These are phyloP conservation scores for Enteromius paludinosus DNA, from an alignment of 2,797 vertebrate genomes.

Conservation along the genomic window DNA sequence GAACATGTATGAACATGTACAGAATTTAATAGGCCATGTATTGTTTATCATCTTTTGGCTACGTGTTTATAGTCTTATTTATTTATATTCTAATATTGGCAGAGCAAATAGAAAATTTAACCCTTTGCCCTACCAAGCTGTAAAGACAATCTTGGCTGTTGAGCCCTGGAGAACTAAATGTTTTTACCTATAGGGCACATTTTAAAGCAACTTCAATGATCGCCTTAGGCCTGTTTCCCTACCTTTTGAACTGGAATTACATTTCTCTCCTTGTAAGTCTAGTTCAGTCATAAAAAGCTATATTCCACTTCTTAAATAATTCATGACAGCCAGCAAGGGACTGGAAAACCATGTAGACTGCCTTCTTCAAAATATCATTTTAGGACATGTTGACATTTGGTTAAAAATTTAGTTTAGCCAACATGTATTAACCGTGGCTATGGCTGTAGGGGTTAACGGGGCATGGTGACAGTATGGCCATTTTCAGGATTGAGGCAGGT, in stretches of 20 bases:
- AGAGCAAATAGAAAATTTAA: not conserved
- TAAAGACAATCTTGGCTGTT: not conserved
- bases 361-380: not conserved
- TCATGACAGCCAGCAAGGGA: slow-evolving; percentile 2
- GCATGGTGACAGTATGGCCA: not conserved
- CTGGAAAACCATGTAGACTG: not conserved
- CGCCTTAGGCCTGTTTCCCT: not conserved
- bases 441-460: slow-evolving; percentile 26
- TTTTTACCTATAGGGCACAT: slow-evolving; percentile 16
- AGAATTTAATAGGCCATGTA: not conserved
- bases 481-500: slow-evolving; percentile 29
- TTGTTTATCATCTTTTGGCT: not conserved
- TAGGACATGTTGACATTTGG: slow-evolving; percentile 26
- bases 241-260: slow-evolving; percentile 13
- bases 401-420: slow-evolving; percentile 8
- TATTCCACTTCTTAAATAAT: slow-evolving; percentile 26
- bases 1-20: not conserved
- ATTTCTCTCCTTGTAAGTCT: slow-evolving; percentile 10
- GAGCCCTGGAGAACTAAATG: not conserved
- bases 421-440: not conserved
- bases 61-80: too few relatives aligned
- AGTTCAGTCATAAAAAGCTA: not conserved
- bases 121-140: too few relatives aligned
- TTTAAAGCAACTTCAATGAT: slow-evolving; percentile 13
- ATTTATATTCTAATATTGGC: not conserved